Base-by-base conservation (phyloP, 2,797 vertebrate species). In the Sebastes minor region DNA sequence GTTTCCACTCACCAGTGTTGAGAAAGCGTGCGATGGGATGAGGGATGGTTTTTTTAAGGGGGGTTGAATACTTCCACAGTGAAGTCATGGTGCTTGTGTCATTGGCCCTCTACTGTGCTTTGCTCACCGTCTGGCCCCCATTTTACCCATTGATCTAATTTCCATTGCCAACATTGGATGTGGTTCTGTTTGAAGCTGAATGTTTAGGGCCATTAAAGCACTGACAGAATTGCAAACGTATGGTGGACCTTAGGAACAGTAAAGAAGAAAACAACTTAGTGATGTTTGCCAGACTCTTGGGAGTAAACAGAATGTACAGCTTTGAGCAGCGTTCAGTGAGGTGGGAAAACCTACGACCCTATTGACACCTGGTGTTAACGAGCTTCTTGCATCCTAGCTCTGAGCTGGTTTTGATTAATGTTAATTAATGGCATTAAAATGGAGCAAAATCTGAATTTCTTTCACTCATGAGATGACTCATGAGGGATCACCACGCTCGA, bases 41-140 rank as follows among this genome's bases (percentile, higher is more conserved):
- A 91, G 80, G 77, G 90, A 90, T 85, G 79, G 82, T 53, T 74
- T 80, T 86, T 78, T 84, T 8, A 7, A 86, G 89, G 96, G 95
- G 96, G 96, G 81, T 80, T 71, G 95, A 97, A 97, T 98, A 95
- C 96, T 97, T 97, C 92, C 84, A 93, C 89, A 82, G 91, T 97
- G 97, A 98, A 96, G 96, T 97, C 96, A 98, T 94, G 90, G 78
- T 90, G 89, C 90, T 95, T 93, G 94, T 96, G 96, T 96, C 97
- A 96, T 94, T 96, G 89, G 87, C 82, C 89, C 89, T 90, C 76
- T 81, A 82, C 86, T 90, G 64, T 71, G 84, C 92, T 94, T 89
- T 87, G 89, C 92, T 94, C 85, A 93, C 91, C 87, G 93, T 92
- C 94, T 92, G 93, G 91, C 91, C 92, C 85, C 88, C 85, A 90